A percentile compares a stretch with the other conserved stretches of the same genome.
Evolutionary conservation across 2,113 vertebrate genomes (phyloP).

Genomic region (Otis tarda): DNA sequence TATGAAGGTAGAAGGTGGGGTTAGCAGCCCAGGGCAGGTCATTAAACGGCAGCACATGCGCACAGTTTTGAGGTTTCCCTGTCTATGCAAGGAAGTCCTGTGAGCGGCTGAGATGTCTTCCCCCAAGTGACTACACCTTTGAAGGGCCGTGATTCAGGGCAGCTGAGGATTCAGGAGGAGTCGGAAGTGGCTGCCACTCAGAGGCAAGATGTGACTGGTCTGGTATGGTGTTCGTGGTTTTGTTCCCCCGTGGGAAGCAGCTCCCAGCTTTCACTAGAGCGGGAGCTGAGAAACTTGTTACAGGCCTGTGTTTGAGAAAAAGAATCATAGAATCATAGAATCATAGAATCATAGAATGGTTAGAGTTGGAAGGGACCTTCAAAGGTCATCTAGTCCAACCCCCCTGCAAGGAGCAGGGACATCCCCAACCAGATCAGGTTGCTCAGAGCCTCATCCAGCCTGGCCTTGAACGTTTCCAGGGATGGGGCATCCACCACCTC

Average conservation of each 20-base stretch:
- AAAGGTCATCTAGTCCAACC: too few species aligned
- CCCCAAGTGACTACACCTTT: neutral
- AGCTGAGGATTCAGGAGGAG: neutral
- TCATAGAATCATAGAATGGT: too few species aligned
- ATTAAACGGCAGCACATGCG: neutral
- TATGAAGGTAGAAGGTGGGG: rapidly evolving
- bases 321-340: too few species aligned
- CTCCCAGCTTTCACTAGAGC: neutral
- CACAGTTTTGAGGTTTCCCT: rapidly evolving
- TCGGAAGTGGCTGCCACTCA: neutral
- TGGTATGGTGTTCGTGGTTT: neutral
- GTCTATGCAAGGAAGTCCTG: neutral
- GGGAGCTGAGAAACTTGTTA: neutral
- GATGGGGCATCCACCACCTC: too few species aligned
- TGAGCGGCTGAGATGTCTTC: neutral
- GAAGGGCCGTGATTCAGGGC: neutral
- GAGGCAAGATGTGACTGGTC: neutral
- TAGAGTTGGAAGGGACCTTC: too few species aligned
- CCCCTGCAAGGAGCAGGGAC: too few species aligned
- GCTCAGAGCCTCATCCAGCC: too few species aligned
- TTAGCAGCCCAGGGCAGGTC: neutral
- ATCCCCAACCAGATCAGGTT: too few species aligned
- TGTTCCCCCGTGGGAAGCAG: neutral
- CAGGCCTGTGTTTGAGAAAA: neutral
- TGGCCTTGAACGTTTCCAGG: too few species aligned